These are phyloP conservation scores for Eupithecia pulchellata DNA, from an alignment of 2,888 invertebrate species.

Conservation along the genomic window DNA sequence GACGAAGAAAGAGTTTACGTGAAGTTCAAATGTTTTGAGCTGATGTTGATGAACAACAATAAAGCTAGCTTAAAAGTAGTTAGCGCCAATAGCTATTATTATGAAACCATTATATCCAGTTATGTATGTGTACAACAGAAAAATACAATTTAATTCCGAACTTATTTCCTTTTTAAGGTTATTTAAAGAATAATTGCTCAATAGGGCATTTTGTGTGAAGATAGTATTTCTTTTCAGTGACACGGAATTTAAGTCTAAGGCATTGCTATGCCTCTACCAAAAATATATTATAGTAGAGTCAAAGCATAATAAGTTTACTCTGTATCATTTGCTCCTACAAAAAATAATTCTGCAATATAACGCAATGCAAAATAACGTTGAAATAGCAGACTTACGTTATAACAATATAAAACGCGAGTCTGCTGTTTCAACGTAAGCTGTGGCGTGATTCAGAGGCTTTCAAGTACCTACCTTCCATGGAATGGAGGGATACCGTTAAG, in stretches of 20 bases:
- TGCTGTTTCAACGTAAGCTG: conserved; percentile 10
- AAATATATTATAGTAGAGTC: neutral
- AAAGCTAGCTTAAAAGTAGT: too few species aligned
- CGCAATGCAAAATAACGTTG: too few species aligned
- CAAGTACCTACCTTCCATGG: conserved; percentile 33
- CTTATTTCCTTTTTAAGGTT: neutral
- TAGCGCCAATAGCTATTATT: too few species aligned
- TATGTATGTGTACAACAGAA: too few species aligned
- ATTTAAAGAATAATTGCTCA: neutral
- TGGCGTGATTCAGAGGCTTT: conserved; percentile 32
- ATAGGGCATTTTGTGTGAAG: neutral
- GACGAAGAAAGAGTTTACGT: too few species aligned
- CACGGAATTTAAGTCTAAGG: neutral
- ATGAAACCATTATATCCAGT: too few species aligned
- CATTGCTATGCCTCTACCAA: neutral
- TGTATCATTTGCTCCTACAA: neutral
- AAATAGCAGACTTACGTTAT: too few species aligned
- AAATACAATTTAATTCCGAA: neutral
- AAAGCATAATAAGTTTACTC: neutral
- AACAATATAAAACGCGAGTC: neutral
- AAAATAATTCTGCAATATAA: neutral
- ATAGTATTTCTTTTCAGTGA: neutral
- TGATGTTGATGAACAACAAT: too few species aligned
- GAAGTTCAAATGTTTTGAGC: too few species aligned
- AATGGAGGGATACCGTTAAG: conserved; percentile 61